A percentile compares a stretch with the other conserved stretches of the same genome.
Conservation (phyloP, 2,888 invertebrate species). For the Ectropis crepuscularia region DNA sequence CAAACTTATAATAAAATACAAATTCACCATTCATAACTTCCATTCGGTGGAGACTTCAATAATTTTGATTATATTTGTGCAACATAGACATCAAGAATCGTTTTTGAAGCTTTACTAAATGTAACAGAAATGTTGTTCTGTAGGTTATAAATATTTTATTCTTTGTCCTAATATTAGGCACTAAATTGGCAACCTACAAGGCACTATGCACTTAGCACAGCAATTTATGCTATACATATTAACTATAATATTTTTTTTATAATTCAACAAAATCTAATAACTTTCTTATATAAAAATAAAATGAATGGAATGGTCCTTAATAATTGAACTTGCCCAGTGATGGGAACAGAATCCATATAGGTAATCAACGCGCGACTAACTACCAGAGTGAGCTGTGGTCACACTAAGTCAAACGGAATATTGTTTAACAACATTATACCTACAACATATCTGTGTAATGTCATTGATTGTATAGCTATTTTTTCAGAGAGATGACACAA, state of each 20-base stretch:
- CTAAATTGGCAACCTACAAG: conserved; percentile 86
- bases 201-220: conserved; percentile 85
- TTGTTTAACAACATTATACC: too few relatives aligned
- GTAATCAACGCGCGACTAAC: too few relatives aligned
- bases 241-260: conserved; percentile 57
- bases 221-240: conserved; percentile 70
- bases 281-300: conserved; percentile 17
- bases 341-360: too few relatives aligned
- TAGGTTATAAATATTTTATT: conserved; percentile 53
- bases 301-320: too few relatives aligned
- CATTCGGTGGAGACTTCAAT: conserved; percentile 29
- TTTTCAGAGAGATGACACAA: too few relatives aligned
- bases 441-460: too few relatives aligned
- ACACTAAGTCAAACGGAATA: too few relatives aligned
- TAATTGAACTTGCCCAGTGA: too few relatives aligned
- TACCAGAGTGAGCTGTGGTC: too few relatives aligned
- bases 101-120: conserved; percentile 15
- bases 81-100: conserved; percentile 15
- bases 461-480: too few relatives aligned
- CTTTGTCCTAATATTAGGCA: conserved; percentile 79
- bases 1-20: conserved; percentile 13
- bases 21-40: conserved; percentile 21
- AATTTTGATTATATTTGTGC: conserved; percentile 25
- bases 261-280: conserved; percentile 50
- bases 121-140: conserved; percentile 25